These are phyloP conservation scores for Zaprionus africanus DNA, from an alignment of 1,140 invertebrate species.

Conservation along the genomic window DNA sequence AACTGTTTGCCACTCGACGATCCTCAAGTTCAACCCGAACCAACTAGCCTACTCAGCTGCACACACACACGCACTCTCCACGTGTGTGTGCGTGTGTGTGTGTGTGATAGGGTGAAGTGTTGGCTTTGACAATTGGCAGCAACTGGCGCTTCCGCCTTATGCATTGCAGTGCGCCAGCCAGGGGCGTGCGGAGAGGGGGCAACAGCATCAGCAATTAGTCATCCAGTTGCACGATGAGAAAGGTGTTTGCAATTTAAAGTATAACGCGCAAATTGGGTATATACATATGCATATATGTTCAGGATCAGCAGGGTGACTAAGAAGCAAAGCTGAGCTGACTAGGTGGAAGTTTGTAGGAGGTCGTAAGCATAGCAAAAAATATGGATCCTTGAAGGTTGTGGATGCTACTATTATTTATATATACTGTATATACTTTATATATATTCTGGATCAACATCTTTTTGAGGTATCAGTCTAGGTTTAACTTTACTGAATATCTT, in stretches of 20 bases:
- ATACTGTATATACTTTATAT: too few relatives aligned
- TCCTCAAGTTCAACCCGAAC: slow-evolving; percentile 4
- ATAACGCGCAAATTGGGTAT: neutral
- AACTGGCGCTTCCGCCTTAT: slow-evolving; percentile 55
- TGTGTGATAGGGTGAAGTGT: slow-evolving; percentile 44
- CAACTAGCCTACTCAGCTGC: slow-evolving; percentile 1
- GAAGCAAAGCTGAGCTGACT: neutral
- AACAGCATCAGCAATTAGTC: slow-evolving; percentile 46
- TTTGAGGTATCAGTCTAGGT: neutral
- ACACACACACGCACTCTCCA: neutral
- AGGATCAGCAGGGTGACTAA: neutral
- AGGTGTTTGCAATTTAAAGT: neutral
- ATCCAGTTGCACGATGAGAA: slow-evolving; percentile 20
- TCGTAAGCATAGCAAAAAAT: too few relatives aligned
- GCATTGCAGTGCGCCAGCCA: neutral
- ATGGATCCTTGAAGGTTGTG: too few relatives aligned
- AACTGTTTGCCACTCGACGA: slow-evolving; percentile 7
- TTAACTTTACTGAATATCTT: neutral
- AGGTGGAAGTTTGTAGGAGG: neutral
- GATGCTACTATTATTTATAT: too few relatives aligned
- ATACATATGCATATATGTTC: neutral
- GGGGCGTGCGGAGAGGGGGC: neutral
- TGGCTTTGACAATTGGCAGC: slow-evolving; percentile 64
- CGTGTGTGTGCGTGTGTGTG: neutral
- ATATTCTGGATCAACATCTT: too few relatives aligned